Conservation (phyloP, 1,140 invertebrate genomes). For the Atta texana region DNA sequence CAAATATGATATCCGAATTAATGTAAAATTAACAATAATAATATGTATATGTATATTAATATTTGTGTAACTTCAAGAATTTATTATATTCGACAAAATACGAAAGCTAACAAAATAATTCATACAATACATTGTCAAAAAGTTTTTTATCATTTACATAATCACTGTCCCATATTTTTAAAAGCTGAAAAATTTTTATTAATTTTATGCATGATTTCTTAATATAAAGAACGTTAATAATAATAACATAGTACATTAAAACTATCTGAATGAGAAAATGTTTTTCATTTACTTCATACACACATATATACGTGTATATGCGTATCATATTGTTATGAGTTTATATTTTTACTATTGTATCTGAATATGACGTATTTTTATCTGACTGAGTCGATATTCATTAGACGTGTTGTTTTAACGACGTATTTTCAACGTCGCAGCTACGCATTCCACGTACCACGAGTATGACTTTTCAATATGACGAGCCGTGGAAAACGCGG, state of each 20-base stretch:
- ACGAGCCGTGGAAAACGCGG: background rate
- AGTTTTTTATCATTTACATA: background rate
- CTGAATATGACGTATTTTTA: constrained; percentile 18
- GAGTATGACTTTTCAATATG: constrained; percentile 34
- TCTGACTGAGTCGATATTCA: constrained; percentile 28
- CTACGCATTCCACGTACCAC: background rate
- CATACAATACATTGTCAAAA: background rate
- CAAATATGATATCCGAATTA: background rate
- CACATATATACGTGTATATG: background rate
- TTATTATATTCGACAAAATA: background rate
- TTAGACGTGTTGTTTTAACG: constrained; percentile 54
- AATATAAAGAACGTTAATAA: background rate
- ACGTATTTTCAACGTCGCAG: constrained; percentile 40
- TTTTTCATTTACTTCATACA: background rate
- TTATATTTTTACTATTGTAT: constrained; percentile 31
- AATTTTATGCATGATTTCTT: background rate
- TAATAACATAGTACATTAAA: constrained; percentile 20
- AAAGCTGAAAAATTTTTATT: background rate
- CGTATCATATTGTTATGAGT: background rate
- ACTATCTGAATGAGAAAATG: background rate
- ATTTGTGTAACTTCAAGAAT: constrained; percentile 3
- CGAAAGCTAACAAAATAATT: too few relatives aligned
- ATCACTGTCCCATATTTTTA: background rate
- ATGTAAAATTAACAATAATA: background rate
- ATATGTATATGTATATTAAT: background rate